Conservation (phyloP, 1,140 invertebrate genomes). For the Neodiprion pinetum region DNA sequence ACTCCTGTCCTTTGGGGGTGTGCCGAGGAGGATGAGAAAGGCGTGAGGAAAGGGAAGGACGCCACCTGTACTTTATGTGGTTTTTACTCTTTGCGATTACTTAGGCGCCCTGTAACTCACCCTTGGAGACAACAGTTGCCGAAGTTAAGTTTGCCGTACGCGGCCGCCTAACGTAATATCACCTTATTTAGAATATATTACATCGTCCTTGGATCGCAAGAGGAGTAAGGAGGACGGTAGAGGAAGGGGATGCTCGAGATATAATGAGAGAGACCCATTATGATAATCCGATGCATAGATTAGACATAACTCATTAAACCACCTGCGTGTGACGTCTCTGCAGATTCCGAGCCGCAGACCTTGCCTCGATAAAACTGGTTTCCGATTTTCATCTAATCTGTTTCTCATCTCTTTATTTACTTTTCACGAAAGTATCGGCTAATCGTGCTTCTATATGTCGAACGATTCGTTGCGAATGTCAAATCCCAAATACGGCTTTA, state of each 20-base stretch:
- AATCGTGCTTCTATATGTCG: too few species aligned
- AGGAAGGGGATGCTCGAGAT: constrained; percentile 9
- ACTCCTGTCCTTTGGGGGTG: too few species aligned
- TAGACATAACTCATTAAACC: constrained; percentile 58
- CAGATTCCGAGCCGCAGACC: not conserved
- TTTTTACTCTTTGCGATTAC: constrained; percentile 49
- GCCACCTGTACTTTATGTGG: constrained; percentile 48
- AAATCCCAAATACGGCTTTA: too few species aligned
- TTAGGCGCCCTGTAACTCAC: constrained; percentile 22
- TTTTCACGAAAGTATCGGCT: too few species aligned
- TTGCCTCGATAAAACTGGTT: not conserved
- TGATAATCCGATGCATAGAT: constrained; percentile 61
- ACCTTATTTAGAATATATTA: constrained; percentile 57
- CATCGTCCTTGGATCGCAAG: constrained; percentile 33
- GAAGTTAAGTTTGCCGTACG: constrained; percentile 33
- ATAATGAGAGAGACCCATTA: constrained; percentile 52
- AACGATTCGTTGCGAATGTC: too few species aligned
- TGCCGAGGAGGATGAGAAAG: not conserved
- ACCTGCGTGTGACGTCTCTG: constrained; percentile 43
- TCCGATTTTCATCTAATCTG: not conserved
- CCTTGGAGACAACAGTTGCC: constrained; percentile 41
- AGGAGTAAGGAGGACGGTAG: constrained; percentile 17
- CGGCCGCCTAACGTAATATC: constrained; percentile 48
- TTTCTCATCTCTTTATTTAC: not conserved
- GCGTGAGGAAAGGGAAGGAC: not conserved